Evolutionary conservation across 2,888 invertebrate genomes (phyloP), one percentile per base, ranked within the genome.

Genomic region (Lasioglossum villosulum): DNA sequence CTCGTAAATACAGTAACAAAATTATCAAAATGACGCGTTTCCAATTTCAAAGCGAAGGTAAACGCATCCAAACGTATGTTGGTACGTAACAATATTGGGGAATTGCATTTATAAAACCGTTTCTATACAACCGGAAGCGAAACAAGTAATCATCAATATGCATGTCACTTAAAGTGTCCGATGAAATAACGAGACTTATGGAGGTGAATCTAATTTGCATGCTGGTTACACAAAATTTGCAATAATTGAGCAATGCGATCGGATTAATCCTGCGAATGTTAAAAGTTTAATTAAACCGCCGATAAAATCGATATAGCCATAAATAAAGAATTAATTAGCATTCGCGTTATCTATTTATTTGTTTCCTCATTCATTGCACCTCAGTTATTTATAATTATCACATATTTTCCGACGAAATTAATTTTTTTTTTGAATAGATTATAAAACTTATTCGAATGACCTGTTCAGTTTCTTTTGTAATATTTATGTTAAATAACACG

Each of bases 141-240:
- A 72, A 82, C 37, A 45, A 1, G 34, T 30, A 19, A 78, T 78
- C 72, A 78, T 81, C 72, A 72, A 66, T 78, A 73, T 66, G 78
- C 78, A 66, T 23, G 78, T 73, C 66, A 42, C n/a, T 56, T 52
- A n/a, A 39, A 75, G n/a, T 45, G 8, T 39, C 30, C 56, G 48
- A 70, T 56, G 42, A 56, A 56, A 80, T 76, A 42, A 66, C 75
- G 30, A 16, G 16, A 59, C 75, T 80, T 70, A 59, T 42, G 70
- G 59, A 59, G 45, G 37, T 27, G n/a, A 63, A 56, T 30, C 42
- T 30, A 37, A 68, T 68, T 68, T 48, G 39, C 39, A 75, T 16
- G 52, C 37, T 42, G 34, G 30, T 68, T 68, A 56, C 66, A 34
- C 42, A 52, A 75, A 75, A 80, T 68, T 70, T 30, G 12, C 66